These are phyloP conservation scores for Pagrus major DNA, from an alignment of 2,113 vertebrate genomes.

Conservation along the genomic window DNA sequence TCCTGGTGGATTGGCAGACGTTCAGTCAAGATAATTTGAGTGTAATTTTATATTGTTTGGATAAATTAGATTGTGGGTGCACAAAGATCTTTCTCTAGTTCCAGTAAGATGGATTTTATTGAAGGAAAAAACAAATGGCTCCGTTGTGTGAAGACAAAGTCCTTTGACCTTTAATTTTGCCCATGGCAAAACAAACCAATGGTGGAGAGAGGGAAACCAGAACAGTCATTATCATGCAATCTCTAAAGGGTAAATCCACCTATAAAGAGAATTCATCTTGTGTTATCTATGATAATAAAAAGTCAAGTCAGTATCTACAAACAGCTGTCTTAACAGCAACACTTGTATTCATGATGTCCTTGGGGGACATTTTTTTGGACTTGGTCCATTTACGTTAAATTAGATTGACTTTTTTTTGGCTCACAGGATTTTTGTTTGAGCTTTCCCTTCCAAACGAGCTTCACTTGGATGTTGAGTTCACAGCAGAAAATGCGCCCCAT, in stretches of 20 bases:
- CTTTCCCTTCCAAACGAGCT: neutral
- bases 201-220: neutral
- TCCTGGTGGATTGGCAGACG: conserved; percentile 44
- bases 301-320: neutral
- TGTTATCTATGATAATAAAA: neutral
- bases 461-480: conserved; percentile 5
- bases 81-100: conserved; percentile 23
- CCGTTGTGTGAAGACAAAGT: conserved; percentile 17
- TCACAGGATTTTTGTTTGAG: neutral
- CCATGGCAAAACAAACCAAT: conserved; percentile 44
- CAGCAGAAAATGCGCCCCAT: conserved; percentile 6
- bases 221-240: neutral
- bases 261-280: neutral
- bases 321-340: neutral
- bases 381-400: conserved; percentile 6
- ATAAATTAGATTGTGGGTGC: conserved; percentile 53
- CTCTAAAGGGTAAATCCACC: neutral
- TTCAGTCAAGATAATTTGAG: conserved; percentile 39
- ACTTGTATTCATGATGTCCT: neutral
- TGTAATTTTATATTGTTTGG: conserved; percentile 50
- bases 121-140: conserved; percentile 31
- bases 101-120: conserved; percentile 15
- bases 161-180: conserved; percentile 63
- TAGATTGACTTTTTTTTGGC: neutral
- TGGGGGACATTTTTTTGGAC: neutral